A percentile compares a stretch with the other conserved stretches of the same genome.
phyloP scores from a whole-genome alignment of 2,797 vertebrate genomes.

The Muraenolepis orangiensis region DNA sequence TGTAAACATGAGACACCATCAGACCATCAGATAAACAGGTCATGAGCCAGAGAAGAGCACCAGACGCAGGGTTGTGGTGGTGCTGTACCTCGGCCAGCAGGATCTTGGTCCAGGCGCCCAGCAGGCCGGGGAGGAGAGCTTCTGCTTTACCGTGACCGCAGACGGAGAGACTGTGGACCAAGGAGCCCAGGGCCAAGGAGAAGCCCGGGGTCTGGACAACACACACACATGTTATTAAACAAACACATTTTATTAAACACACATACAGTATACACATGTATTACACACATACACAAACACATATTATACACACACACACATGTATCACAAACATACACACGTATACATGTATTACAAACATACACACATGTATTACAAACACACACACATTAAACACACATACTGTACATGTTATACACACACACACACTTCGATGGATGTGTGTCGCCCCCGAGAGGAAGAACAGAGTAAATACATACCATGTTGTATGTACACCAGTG shows the following conservation, averaged over 20 bases:
- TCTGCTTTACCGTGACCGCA: slow-evolving; percentile 91
- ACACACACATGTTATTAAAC: neutral
- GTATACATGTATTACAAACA: neutral
- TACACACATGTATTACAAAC: neutral
- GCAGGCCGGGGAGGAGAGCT: slow-evolving; percentile 80
- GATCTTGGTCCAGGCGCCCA: slow-evolving; percentile 87
- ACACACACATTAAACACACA: neutral
- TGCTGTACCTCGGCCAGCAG: slow-evolving; percentile 83
- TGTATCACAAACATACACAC: neutral
- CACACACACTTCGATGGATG: neutral
- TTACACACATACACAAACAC: neutral
- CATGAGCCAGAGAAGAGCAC: too few species aligned
- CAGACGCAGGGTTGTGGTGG: neutral
- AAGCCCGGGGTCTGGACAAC: slow-evolving; percentile 83
- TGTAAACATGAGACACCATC: too few species aligned
- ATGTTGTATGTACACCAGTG: too few species aligned
- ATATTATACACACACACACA: neutral
- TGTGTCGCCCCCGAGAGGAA: neutral
- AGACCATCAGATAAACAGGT: too few species aligned
- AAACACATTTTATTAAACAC: neutral
- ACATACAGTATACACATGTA: neutral
- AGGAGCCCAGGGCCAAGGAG: slow-evolving; percentile 83
- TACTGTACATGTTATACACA: too few species aligned
- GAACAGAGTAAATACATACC: neutral
- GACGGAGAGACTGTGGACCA: slow-evolving; percentile 82